These are phyloP conservation scores for Morinoia aosen DNA, from an alignment of 2,888 invertebrate species.

Conservation along the genomic window DNA sequence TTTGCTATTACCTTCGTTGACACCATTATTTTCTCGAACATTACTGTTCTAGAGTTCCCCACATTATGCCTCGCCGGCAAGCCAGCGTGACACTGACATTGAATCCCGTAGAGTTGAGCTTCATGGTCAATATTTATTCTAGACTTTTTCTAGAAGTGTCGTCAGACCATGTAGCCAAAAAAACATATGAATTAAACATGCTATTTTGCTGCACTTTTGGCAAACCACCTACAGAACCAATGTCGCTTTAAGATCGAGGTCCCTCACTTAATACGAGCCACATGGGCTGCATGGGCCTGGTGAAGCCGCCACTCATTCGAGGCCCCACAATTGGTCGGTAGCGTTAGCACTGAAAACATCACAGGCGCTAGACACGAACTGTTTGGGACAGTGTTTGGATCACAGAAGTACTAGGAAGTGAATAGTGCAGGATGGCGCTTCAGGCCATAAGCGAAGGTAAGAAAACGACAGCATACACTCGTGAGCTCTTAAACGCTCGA, in stretches of 20 bases:
- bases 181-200: not conserved
- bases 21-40: not conserved
- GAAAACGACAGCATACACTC: not conserved
- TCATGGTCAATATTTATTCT: conserved; percentile 2
- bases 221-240: not conserved
- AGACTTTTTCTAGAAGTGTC: not conserved
- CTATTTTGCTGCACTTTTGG: not conserved
- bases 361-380: not conserved
- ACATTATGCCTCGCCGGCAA: not conserved
- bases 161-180: not conserved
- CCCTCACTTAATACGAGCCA: not conserved
- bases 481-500: not conserved
- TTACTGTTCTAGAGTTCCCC: not conserved
- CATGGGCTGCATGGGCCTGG: not conserved
- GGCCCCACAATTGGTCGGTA: not conserved
- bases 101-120: not conserved
- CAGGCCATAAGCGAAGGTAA: not conserved
- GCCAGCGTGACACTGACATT: not conserved
- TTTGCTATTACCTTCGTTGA: not conserved
- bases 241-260: not conserved
- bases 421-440: not conserved
- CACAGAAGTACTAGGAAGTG: not conserved
- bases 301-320: not conserved
- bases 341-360: not conserved
- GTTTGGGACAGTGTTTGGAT: not conserved